These are phyloP conservation scores for Neotoma lepida DNA, from an alignment of 2,113 vertebrate species.

Conservation along the genomic window DNA sequence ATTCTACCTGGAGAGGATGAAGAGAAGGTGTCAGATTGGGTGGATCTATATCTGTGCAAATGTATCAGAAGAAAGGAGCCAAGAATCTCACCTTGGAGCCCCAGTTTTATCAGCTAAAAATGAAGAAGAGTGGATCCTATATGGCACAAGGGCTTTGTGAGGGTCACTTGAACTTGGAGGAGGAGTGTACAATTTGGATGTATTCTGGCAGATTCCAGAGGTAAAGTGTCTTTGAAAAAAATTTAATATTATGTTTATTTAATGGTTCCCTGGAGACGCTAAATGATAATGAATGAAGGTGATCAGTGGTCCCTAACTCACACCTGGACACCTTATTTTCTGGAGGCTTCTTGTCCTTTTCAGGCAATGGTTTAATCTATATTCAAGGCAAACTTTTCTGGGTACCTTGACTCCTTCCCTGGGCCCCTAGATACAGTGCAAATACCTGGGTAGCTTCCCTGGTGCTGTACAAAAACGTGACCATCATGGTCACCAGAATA, in stretches of 20 bases:
- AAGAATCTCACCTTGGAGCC: not conserved
- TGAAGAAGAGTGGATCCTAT: not conserved
- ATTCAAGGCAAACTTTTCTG: not conserved
- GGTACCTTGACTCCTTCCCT: not conserved
- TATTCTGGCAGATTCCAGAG: not conserved
- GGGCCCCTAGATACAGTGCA: not conserved
- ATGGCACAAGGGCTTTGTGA: not conserved
- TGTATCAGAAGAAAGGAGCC: too few relatives aligned
- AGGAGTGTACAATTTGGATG: not conserved
- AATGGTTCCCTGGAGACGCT: not conserved
- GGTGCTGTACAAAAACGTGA: not conserved
- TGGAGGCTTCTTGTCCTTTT: not conserved
- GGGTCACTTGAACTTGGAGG: too few relatives aligned
- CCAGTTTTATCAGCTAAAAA: not conserved
- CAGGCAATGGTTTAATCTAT: not conserved
- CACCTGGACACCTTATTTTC: too few relatives aligned
- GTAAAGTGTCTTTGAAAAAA: not conserved
- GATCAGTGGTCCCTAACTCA: not conserved
- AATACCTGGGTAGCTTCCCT: not conserved
- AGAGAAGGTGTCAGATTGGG: not conserved
- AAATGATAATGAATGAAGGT: not conserved
- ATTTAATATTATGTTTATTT: not conserved
- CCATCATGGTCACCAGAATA: not conserved
- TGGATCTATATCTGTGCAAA: fast-evolving
- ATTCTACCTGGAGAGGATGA: not conserved